Base-by-base conservation (phyloP, 2,797 vertebrate genomes). In the Galago senegalensis region DNA sequence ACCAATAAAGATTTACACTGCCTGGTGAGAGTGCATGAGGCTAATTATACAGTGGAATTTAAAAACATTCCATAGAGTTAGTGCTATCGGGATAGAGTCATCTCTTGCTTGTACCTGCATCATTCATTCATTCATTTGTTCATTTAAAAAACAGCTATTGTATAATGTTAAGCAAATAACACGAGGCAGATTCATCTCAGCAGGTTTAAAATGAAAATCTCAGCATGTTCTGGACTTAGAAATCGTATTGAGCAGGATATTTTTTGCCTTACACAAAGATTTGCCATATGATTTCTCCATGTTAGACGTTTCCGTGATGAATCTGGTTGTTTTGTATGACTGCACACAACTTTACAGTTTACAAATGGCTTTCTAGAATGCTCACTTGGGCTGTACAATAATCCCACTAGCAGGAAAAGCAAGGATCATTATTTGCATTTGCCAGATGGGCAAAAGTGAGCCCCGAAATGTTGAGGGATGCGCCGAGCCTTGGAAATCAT, bases 1-100 rank as follows among this genome's bases (percentile, higher is more conserved):
- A 63, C 73, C 43, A 79, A 4, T 94, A 58, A 95, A 70, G 81
- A 94, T 76, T 91, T 87, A 81, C 31, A 76, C 56, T 79, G 88
- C 88, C 56, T 75, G 46, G 27, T 76, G 81, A 86, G 46, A 56
- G 40, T 70, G 87, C 85, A 83, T 2, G 34, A 85, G 87, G 61
- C 75, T 96, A 95, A 97, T 87, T 93, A 70, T 17, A 20, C 0
- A 7, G 81, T n/a, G 29, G 31, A 65, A 60, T 89, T 95, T 67
- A 27, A 87, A 93, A 72, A 34, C 25, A 65, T 70, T 25, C 4
- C 8, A 7, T 20, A 13, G 21, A 87, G 5, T 37, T 8, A 17
- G 23, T 7, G 34, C n/a, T 92, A 2, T 75, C 83, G 69, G 40
- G 91, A 87, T 60, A 49, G 21, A 63, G 14, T 16, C 49, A 60